Conservation (phyloP, 2,888 invertebrate genomes). For the Ectemnius lituratus region DNA sequence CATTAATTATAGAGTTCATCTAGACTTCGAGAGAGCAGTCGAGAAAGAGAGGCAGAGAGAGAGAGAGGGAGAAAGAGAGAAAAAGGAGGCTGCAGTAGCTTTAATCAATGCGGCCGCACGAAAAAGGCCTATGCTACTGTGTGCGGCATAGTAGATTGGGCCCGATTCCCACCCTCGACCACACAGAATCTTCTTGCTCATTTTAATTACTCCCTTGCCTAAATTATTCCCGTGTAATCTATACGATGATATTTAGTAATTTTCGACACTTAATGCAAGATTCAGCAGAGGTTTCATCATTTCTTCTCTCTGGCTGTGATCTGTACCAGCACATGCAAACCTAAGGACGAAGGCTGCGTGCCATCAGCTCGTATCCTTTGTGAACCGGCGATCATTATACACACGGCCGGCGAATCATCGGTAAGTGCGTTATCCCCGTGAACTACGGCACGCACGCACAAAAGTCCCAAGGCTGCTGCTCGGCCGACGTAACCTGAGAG, state of each 20-base stretch:
- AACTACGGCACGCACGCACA: conserved; percentile 38
- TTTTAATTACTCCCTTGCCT: no score
- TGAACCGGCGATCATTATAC: conserved; percentile 44
- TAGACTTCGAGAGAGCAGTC: conserved; percentile 2
- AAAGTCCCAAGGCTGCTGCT: conserved; percentile 49
- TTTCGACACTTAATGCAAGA: no score
- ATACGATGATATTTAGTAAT: no score
- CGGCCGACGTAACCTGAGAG: conserved; percentile 47
- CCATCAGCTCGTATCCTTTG: conserved; percentile 24
- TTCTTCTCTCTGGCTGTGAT: no score
- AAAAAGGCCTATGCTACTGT: conserved; percentile 1
- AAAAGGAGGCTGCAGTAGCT: neutral
- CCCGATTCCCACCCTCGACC: no score
- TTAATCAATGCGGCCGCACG: neutral
- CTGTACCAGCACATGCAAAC: no score
- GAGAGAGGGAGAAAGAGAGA: neutral
- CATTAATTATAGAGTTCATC: conserved; percentile 28
- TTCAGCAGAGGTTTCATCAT: no score
- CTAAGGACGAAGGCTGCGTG: no score
- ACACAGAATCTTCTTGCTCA: no score
- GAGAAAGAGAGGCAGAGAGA: neutral
- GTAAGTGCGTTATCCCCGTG: conserved; percentile 51
- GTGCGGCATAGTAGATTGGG: no score
- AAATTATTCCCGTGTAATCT: no score
- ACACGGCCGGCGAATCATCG: conserved; percentile 40